A percentile compares a stretch with the other conserved stretches of the same genome.
Conservation (phyloP, 2,888 invertebrate species). For the Drosophila nr. medialis region DNA sequence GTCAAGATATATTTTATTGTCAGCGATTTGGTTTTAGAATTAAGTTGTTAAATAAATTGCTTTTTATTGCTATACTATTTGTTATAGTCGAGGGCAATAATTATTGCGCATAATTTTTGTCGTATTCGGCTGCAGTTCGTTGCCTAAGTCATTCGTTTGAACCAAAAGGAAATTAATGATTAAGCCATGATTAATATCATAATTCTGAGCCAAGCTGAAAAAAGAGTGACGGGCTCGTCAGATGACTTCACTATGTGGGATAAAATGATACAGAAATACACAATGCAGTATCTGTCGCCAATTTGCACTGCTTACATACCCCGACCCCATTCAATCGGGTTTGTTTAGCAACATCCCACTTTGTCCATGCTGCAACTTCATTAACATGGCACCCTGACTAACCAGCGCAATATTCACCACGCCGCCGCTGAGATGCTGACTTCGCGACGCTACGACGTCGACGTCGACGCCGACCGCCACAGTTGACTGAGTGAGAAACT, state of each 20-base stretch:
- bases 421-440: conserved; percentile 24
- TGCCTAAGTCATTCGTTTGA: conserved; percentile 67
- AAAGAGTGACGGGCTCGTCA: conserved; percentile 51
- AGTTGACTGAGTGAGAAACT: conserved; percentile 74
- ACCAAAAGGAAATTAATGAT: conserved; percentile 66
- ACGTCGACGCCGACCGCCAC: conserved; percentile 50
- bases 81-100: conserved; percentile 57
- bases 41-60: conserved; percentile 74
- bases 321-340: conserved; percentile 61
- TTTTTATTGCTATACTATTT: conserved; percentile 49
- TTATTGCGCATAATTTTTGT: conserved; percentile 37
- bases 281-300: conserved; percentile 72
- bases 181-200: conserved; percentile 67
- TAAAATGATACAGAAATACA: conserved; percentile 24
- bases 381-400: conserved; percentile 61
- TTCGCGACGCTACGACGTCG: conserved; percentile 13
- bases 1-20: conserved; percentile 58
- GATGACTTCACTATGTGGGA: conserved; percentile 61
- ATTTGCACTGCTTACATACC: conserved; percentile 55
- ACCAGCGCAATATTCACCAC: conserved; percentile 48
- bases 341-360: conserved; percentile 59
- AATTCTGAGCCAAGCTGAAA: conserved; percentile 49
- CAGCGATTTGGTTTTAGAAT: conserved; percentile 54
- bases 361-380: conserved; percentile 70
- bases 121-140: conserved; percentile 41